Evolutionary conservation across 2,888 invertebrate genomes (phyloP), one percentile per base, ranked within the genome.

Genomic region (Syritta pipiens): DNA sequence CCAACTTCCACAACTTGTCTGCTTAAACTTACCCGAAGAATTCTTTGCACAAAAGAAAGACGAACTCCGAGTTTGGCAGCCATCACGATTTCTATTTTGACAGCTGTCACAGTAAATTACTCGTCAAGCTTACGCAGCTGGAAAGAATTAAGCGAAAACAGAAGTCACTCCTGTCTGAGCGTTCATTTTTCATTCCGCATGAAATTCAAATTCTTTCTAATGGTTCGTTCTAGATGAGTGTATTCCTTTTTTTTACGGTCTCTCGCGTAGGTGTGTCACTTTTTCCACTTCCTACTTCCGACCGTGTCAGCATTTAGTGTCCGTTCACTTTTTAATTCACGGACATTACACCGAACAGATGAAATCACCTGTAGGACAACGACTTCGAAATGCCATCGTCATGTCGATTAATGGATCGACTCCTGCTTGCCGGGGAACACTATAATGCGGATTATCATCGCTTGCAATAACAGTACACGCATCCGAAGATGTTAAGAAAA

Each of bases 391-490:
- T 69, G 76, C 57, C 63, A 63, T 37, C 51, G 62, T 49, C 60
- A 9, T 35, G 28, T 40, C 42, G 20, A 42, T 57, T 57, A 42
- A 40, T 57, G 19, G n/a, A 3, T 40, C 17, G n/a, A n/a, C n/a
- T n/a, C n/a, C n/a, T n/a, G n/a, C n/a, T n/a, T n/a, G n/a, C n/a
- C n/a, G n/a, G n/a, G n/a, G n/a, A n/a, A 75, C 68, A 68, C 68
- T 74, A 51, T 55, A 62, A 55, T 60, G 32, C 24, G 24, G 62
- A 68, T 68, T 49, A 49, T 60, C n/a, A 7, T 22, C 46, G 55
- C 49, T 55, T 49, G 35, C 26, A 55, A 62, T 75, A 75, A 75
- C 75, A 62, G 75, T 68, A 68, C 49, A 63, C 44, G 48, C 75
- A 62, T 75, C 49, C 20, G 12, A 32, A 19, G 30, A 30, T 20